Conservation (phyloP, 2,888 invertebrate species). For the Chorisops tibialis region DNA sequence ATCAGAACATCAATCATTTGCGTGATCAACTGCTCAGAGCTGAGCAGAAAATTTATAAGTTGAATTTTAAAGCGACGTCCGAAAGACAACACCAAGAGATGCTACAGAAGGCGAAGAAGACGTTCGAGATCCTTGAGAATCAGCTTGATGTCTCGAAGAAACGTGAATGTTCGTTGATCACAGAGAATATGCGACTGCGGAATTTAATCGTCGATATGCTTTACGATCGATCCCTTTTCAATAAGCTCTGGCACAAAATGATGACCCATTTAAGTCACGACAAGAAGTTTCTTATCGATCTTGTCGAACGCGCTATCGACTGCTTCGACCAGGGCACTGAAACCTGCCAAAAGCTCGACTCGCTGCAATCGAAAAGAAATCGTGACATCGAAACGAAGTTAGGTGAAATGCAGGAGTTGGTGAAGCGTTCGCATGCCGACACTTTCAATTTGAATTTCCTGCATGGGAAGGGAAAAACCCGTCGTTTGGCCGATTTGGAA, state of each 20-base stretch:
- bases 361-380: constrained; percentile 40
- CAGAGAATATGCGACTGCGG: constrained; percentile 42
- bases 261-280: constrained; percentile 46
- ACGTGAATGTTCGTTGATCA: constrained; percentile 46
- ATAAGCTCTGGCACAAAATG: constrained; percentile 46
- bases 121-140: constrained; percentile 45
- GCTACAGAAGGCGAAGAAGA: constrained; percentile 41
- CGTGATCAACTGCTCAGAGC: constrained; percentile 45
- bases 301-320: constrained; percentile 47
- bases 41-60: constrained; percentile 44
- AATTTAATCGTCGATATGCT: constrained; percentile 44
- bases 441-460: constrained; percentile 43
- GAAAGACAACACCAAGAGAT: constrained; percentile 46
- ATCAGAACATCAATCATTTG: constrained; percentile 42
- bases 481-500: constrained; percentile 44
- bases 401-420: constrained; percentile 45
- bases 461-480: constrained; percentile 41
- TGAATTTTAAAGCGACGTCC: constrained; percentile 46
- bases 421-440: constrained; percentile 45
- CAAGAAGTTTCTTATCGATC: constrained; percentile 47
- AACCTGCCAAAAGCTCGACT: constrained; percentile 46
- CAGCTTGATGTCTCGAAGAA: constrained; percentile 46
- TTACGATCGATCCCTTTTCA: constrained; percentile 45
- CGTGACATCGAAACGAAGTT: constrained; percentile 33
- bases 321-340: constrained; percentile 48